These are phyloP conservation scores for Dugesia japonica DNA, from an alignment of 2,888 invertebrate species.

Conservation along the genomic window DNA sequence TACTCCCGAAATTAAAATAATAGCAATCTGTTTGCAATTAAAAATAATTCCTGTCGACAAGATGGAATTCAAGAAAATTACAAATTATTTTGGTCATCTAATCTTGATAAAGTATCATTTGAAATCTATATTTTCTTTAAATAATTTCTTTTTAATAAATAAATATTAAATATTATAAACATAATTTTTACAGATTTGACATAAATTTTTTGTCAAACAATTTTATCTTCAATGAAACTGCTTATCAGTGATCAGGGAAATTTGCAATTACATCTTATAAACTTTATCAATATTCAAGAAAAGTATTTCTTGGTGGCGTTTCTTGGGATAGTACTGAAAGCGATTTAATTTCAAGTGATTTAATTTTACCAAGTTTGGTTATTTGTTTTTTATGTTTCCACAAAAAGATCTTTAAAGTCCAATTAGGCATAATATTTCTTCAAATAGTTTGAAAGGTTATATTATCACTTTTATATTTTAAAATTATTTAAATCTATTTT, in stretches of 20 bases:
- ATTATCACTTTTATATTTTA: too few relatives aligned
- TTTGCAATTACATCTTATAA: slow-evolving; percentile 63
- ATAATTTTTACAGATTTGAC: too few relatives aligned
- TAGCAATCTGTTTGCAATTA: too few relatives aligned
- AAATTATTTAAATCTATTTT: neutral
- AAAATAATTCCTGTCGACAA: too few relatives aligned
- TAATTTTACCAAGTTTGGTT: slow-evolving; percentile 73
- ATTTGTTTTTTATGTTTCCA: slow-evolving; percentile 85
- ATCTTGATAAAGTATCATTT: too few relatives aligned
- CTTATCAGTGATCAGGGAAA: slow-evolving; percentile 70
- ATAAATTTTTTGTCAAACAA: too few relatives aligned
- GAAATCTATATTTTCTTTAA: too few relatives aligned
- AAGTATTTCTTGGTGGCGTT: slow-evolving; percentile 82
- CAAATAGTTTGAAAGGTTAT: neutral
- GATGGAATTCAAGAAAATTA: too few relatives aligned
- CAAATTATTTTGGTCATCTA: too few relatives aligned
- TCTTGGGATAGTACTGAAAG: slow-evolving; percentile 85
- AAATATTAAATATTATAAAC: too few relatives aligned
- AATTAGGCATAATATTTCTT: slow-evolving; percentile 40
- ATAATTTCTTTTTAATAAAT: too few relatives aligned
- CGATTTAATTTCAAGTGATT: slow-evolving; percentile 63
- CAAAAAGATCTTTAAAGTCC: slow-evolving; percentile 55
- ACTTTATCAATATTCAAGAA: slow-evolving; percentile 67
- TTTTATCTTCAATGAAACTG: slow-evolving; percentile 53
- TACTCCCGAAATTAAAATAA: too few relatives aligned